Base-by-base conservation (phyloP, 1,140 invertebrate species). In the Pinna nobilis region DNA sequence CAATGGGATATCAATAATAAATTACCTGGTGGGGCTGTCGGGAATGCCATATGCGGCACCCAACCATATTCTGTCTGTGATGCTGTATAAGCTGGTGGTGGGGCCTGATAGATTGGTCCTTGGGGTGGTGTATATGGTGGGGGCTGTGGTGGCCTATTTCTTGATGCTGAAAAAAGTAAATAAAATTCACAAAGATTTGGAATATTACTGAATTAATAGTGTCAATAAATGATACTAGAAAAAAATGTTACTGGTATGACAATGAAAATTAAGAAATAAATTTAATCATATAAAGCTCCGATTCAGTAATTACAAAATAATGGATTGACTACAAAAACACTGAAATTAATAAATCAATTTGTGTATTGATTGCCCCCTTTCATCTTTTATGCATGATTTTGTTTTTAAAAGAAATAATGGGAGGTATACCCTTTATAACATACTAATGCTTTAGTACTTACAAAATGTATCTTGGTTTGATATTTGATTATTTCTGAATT, bases 51-150 rank as follows among this genome's bases (percentile, higher is more conserved):
- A 63, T 96, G 96, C 30, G 97, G 96, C 63, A 95, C 92, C 95
- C 97, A 98, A 44, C 96, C 96, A 86, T 97, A 98, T 51, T 81
- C 96, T 49, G 95, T 95, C 76, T 87, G 84, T 88, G 92, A 94
- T 59, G 94, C 93, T 61, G 92, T 92, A 87, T 98, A 98, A 6
- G 96, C 95, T 47, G 96, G 95, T 41, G 97, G 96, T 39, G 95
- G 95, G 20, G 97, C 96, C 53, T 95, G 94, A 85, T 97, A 95
- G 92, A 94, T 96, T 30, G 93, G 93, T 11, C 94, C 93, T 28
- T 95, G 94, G 55, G 96, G 94, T 35, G 93, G 92, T 82, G 96
- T 96, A 3, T 97, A 94, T 53, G 97, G 96, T 59, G 97, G 97
- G 53, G 97, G 97, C 83, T 96, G 93, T 63, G 96, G 95, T 55